These are phyloP conservation scores for Keiferia lycopersicella DNA, from an alignment of 2,888 invertebrate species.

Conservation along the genomic window DNA sequence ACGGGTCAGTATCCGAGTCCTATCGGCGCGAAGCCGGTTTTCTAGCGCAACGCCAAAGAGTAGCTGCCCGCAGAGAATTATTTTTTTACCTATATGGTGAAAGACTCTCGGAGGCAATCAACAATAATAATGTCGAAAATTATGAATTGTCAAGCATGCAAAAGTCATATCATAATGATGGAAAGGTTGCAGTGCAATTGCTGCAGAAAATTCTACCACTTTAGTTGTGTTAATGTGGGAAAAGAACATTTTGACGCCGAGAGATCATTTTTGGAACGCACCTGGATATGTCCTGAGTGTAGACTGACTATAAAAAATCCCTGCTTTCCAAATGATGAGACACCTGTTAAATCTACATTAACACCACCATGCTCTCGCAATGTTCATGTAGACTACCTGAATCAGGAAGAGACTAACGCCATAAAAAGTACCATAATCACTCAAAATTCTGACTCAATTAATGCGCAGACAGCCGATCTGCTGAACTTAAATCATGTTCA, in stretches of 20 bases:
- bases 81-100: neutral
- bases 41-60: neutral
- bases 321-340: neutral
- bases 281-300: neutral
- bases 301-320: neutral
- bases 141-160: constrained; percentile 1
- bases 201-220: neutral
- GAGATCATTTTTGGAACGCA: neutral
- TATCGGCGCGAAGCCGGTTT: neutral
- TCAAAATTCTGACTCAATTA: neutral
- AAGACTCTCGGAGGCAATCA: neutral
- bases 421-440: neutral
- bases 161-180: neutral
- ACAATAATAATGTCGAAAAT: neutral
- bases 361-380: neutral
- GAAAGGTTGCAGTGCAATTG: neutral
- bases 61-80: neutral
- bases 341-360: neutral
- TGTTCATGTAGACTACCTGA: neutral
- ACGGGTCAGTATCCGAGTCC: neutral
- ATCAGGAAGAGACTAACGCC: neutral
- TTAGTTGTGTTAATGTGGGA: neutral
- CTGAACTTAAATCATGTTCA: neutral
- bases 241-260: neutral
- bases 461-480: neutral